These are phyloP conservation scores for Heptranchias perlo DNA, from an alignment of 2,113 vertebrate species.

Conservation along the genomic window DNA sequence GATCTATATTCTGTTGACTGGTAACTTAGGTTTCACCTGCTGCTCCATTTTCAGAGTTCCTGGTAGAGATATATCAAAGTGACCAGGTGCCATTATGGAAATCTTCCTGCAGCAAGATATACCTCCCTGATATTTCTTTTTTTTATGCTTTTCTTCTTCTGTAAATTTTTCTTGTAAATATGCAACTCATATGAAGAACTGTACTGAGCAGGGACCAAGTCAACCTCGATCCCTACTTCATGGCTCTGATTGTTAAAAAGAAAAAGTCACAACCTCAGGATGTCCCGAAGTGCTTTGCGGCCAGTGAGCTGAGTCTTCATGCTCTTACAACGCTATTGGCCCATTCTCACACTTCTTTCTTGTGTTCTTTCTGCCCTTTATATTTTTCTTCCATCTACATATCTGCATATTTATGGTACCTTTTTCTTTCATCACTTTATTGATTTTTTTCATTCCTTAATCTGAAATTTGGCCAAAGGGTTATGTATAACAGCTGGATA, in stretches of 20 bases:
- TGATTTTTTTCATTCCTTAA: not conserved
- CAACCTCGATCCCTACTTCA: not conserved
- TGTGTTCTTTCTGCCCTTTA: not conserved
- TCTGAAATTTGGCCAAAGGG: not conserved
- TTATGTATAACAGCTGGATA: not conserved
- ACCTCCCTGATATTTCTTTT: not conserved
- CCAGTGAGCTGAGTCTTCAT: not conserved
- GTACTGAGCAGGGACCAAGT: not conserved
- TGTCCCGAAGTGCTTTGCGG: not conserved
- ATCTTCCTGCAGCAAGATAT: not conserved
- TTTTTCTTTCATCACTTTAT: not conserved
- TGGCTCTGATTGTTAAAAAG: not conserved
- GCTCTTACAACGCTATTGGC: not conserved
- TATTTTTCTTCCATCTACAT: not conserved
- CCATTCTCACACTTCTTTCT: not conserved
- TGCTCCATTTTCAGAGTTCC: not conserved
- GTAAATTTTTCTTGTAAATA: not conserved
- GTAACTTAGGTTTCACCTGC: not conserved
- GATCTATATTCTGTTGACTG: not conserved
- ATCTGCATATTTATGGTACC: not conserved
- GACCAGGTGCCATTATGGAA: not conserved
- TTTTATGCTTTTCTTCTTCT: not conserved
- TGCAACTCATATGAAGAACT: not conserved
- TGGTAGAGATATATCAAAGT: not conserved
- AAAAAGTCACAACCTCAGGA: not conserved